Percentiles rank a stretch among this genome's conserved stretches.
Evolutionary conservation across 2,888 invertebrate genomes (phyloP).

Genomic region (Pristionchus entomophagus): DNA sequence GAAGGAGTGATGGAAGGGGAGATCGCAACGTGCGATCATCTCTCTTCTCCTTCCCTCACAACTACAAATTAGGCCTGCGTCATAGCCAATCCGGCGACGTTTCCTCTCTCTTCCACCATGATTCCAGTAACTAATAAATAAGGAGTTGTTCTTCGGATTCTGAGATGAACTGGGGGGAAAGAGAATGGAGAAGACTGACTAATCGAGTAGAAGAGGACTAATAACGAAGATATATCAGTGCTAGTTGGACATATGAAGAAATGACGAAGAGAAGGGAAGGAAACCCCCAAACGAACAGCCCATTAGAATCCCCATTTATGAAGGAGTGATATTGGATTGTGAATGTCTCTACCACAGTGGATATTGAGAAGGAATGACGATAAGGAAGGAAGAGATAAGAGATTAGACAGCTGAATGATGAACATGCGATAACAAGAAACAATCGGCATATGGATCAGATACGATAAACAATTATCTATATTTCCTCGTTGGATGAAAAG

Average conservation of each 20-base stretch:
- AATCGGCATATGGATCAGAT: background rate
- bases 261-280: background rate
- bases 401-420: background rate
- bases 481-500: background rate
- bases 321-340: background rate
- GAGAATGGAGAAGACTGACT: background rate
- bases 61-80: constrained; percentile 8
- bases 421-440: background rate
- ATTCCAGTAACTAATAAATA: background rate
- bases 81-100: background rate
- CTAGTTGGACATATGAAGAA: background rate
- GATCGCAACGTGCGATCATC: background rate
- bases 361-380: background rate
- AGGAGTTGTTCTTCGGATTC: background rate
- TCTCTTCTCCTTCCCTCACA: background rate
- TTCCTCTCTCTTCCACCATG: background rate
- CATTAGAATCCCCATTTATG: background rate
- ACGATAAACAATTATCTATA: background rate
- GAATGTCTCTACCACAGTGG: background rate
- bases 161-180: background rate
- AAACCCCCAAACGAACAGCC: background rate
- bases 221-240: background rate
- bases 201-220: background rate
- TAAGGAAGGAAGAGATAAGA: background rate
- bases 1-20: background rate